Evolutionary conservation across 92 coral and sea anemone species (phyloP), one percentile per base, ranked within the genome.

Genomic region (Zoanthus solanderi): DNA sequence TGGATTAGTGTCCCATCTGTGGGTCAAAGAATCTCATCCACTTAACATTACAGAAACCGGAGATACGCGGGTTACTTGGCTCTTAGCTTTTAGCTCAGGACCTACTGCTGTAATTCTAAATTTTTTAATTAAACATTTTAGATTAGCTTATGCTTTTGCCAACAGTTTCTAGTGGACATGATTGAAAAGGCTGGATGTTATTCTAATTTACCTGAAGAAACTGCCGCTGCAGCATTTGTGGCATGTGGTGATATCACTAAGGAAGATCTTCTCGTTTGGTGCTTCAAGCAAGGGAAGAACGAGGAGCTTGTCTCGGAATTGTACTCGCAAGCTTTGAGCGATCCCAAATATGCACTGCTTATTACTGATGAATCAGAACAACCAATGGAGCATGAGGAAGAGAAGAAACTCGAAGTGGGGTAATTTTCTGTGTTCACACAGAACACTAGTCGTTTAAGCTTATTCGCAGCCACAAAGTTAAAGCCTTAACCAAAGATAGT

Each of bases 191-290:
- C 84, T 60, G 90, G 88, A 30, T 83, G 67, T 75, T 85, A 75
- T 61, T 90, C 84, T 67, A 90, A 78, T 16, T 91, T 65, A 7
- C 78, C 92, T 17, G 98, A 96, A 61, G 94, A 94, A 44, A 86
- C 90, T 78, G 92, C 92, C 17, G 17, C 92, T 16, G 98, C 98
- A 15, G 97, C 98, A 45, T 87, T 96, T 72, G 63, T 86, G 5
- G 93, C 89, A 2, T 91, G 97, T 82, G 92, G 93, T 53, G 83
- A 87, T 54, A 88, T 80, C 67, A 82, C 86, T 2, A 92, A 76
- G 71, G 91, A 88, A 23, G 97, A 96, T 44, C 91, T 96, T 0
- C 66, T 96, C 6, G 72, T 92, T 69, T 94, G 97, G 97, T 92
- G 92, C 72, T 47, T 94, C 7, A 84, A 85, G 4, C 71, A 92